Evolutionary conservation across 2,888 invertebrate genomes (phyloP).

Genomic region (Epiblema foenella): DNA sequence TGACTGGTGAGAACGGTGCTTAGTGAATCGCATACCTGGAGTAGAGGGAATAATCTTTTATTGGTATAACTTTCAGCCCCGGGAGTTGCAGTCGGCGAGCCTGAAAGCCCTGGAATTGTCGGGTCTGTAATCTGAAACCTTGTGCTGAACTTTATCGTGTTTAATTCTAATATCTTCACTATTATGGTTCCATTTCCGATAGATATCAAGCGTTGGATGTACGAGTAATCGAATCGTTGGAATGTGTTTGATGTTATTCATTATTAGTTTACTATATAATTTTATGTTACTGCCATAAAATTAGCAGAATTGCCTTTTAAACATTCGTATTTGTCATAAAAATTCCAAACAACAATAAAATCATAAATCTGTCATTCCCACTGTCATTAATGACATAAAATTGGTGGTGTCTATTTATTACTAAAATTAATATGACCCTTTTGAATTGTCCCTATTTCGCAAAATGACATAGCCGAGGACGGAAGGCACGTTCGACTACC

Average conservation of each 20-base stretch:
- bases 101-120: too few relatives aligned
- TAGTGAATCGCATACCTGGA: too few relatives aligned
- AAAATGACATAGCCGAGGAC: constrained; percentile 58
- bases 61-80: too few relatives aligned
- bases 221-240: neutral
- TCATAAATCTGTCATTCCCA: constrained; percentile 63
- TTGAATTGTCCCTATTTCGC: constrained; percentile 56
- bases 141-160: too few relatives aligned
- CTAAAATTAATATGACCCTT: constrained; percentile 68
- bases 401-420: constrained; percentile 67
- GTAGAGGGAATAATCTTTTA: too few relatives aligned
- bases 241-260: neutral
- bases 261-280: constrained; percentile 22
- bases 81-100: too few relatives aligned
- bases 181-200: neutral
- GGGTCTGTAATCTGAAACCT: too few relatives aligned
- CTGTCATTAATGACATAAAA: constrained; percentile 59
- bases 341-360: constrained; percentile 44
- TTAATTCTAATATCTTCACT: neutral
- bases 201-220: neutral
- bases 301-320: constrained; percentile 37
- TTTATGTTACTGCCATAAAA: constrained; percentile 34
- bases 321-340: constrained; percentile 49
- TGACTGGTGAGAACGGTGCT: too few relatives aligned
- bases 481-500: constrained; percentile 71